These are phyloP conservation scores for Danio albolineatus DNA, from an alignment of 2,797 vertebrate species.

Conservation along the genomic window DNA sequence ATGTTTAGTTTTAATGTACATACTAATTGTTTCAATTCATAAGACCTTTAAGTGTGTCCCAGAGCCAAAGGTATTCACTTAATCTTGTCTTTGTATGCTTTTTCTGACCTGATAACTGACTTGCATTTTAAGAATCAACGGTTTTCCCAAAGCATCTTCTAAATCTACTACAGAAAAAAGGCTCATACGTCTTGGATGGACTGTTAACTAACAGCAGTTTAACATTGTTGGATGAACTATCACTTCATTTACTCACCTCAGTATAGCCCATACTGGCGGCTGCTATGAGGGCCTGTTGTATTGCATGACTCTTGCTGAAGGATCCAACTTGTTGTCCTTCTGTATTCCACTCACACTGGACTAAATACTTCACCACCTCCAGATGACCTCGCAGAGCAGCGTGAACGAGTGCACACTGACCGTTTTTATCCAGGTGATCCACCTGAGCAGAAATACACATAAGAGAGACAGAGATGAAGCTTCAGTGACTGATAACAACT, in stretches of 20 bases:
- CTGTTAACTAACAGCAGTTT: too few relatives aligned
- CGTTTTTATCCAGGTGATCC: slow-evolving; percentile 92
- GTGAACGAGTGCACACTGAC: slow-evolving; percentile 92
- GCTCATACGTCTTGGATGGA: too few relatives aligned
- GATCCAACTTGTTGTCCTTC: slow-evolving; percentile 84
- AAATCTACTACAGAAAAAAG: too few relatives aligned
- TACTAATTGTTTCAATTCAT: too few relatives aligned
- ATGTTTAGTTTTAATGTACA: too few relatives aligned
- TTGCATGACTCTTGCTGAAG: slow-evolving; percentile 89
- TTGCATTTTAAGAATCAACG: too few relatives aligned
- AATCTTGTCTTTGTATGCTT: too few relatives aligned
- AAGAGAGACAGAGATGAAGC: neutral
- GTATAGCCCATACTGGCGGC: slow-evolving; percentile 94
- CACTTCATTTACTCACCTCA: slow-evolving; percentile 80
- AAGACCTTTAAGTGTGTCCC: too few relatives aligned
- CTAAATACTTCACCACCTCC: slow-evolving; percentile 90
- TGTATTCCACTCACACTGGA: slow-evolving; percentile 91
- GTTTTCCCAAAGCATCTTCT: too few relatives aligned
- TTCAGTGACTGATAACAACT: neutral
- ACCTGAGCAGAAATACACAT: slow-evolving; percentile 73
- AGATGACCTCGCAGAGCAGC: slow-evolving; percentile 90
- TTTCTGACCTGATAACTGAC: too few relatives aligned
- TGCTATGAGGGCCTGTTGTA: slow-evolving; percentile 92
- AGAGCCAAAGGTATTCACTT: too few relatives aligned
- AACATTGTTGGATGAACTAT: too few relatives aligned